Percentiles rank a stretch among this genome's conserved stretches.
These are phyloP conservation scores for Mirza zaza DNA, from an alignment of 2,113 vertebrate genomes.

Conservation along the genomic window DNA sequence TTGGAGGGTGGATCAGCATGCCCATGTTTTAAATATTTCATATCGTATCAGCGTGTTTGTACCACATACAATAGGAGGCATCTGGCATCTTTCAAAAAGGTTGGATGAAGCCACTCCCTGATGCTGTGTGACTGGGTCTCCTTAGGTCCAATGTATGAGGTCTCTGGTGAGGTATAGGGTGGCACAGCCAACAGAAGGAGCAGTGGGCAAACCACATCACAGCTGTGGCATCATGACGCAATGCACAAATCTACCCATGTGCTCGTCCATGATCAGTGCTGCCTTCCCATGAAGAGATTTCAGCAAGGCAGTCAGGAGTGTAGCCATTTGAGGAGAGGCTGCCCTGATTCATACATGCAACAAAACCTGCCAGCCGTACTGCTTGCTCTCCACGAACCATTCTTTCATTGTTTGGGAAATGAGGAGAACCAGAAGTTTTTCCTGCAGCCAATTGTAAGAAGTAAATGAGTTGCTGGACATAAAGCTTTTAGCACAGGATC, in stretches of 20 bases:
- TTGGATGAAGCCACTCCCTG: background rate
- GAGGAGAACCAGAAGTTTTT: background rate
- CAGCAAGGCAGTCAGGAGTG: background rate
- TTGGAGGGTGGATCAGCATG: constrained; percentile 1
- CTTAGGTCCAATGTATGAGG: background rate
- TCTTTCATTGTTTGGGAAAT: background rate
- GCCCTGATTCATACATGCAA: background rate
- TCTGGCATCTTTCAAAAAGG: constrained; percentile 44
- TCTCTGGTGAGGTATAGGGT: background rate
- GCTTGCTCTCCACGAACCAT: background rate
- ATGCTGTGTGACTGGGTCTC: background rate
- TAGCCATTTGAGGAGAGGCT: background rate
- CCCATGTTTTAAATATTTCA: constrained; percentile 40
- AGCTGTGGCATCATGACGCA: background rate
- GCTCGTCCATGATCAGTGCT: background rate
- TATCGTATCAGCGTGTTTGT: constrained; percentile 21
- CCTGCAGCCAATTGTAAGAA: background rate
- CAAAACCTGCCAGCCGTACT: background rate
- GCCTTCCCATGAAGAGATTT: background rate
- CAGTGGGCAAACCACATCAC: background rate
- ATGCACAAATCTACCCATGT: background rate
- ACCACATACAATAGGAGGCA: background rate
- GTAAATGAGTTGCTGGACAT: background rate
- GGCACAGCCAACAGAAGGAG: background rate
- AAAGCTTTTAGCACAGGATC: background rate